Evolutionary conservation across 2,113 vertebrate species (phyloP), one percentile per base, ranked within the genome.

Genomic region (Zosterops hypoxanthus): DNA sequence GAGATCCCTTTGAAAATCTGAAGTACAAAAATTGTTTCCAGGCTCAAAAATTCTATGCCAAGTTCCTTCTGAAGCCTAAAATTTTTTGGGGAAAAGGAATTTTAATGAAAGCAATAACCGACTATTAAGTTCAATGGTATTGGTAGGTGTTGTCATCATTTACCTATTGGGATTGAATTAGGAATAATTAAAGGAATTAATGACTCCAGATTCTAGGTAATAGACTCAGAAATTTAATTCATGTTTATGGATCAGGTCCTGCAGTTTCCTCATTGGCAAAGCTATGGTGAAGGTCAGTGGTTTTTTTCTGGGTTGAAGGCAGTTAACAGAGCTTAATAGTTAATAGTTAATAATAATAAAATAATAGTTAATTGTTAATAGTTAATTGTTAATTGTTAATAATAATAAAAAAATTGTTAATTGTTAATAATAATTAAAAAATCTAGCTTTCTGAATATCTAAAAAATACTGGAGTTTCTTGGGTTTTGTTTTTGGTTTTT

Each of bases 1-100:
- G 36, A 75, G 13, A 31, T 93, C 47, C 36, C 76, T 96, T 95
- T 94, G 65, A 92, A 90, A 79, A 86, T 59, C 77, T 75, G 18
- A 83, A 53, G 76, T 44, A 69, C 19, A 96, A 83, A 90, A 93
- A 91, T 83, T 95, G 33, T 61, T 95, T 91, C 77, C 84, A 95
- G 82, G 70, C 75, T 80, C 63, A 70, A 49, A 86, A 64, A 52
- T 46, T 49, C 49, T 72, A 46, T 57, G 70, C 34, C 88, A 95
- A 91, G 34, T 86, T 87, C 57, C 73, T 78, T 55, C 52, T 82
- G 55, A 28, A 46, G 61, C 42, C 25, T 86, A 81, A 94, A 91
- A 79, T 59, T 56, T 56, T 49, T 71, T 70, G 14, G 3, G 2
- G 23, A 82, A 75, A 77, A 42, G 6, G 52, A 59, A 61, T 73